Evolutionary conservation across 2,888 invertebrate species (phyloP).

Genomic region (Nemotelus nigrinus): DNA sequence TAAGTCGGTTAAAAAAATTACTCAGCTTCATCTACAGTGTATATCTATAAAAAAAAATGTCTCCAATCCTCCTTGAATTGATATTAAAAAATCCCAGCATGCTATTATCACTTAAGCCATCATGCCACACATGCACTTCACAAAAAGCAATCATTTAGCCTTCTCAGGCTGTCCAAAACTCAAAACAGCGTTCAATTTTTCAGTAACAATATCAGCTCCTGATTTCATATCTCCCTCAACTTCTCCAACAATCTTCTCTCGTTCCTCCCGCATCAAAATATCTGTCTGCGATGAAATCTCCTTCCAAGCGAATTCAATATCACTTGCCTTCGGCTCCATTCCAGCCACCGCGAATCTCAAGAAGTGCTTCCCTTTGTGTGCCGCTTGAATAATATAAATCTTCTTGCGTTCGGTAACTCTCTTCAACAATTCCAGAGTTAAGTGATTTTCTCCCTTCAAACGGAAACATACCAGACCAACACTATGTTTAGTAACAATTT

Average conservation of each 20-base stretch:
- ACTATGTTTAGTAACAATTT: conserved; percentile 76
- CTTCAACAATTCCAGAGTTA: conserved; percentile 77
- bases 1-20: too few relatives aligned
- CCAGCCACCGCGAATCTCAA: conserved; percentile 87
- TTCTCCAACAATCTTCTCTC: neutral
- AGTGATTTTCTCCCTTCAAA: conserved; percentile 76
- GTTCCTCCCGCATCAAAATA: conserved; percentile 69
- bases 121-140: too few relatives aligned
- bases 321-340: conserved; percentile 73
- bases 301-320: conserved; percentile 78
- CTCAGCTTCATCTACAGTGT: too few relatives aligned
- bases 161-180: conserved; percentile 11
- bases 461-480: conserved; percentile 92
- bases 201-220: neutral
- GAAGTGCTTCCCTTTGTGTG: conserved; percentile 73
- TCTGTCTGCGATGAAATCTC: conserved; percentile 73
- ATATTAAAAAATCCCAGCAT: too few relatives aligned
- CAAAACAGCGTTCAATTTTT: conserved; percentile 32
- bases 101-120: too few relatives aligned
- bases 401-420: conserved; percentile 78
- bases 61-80: too few relatives aligned
- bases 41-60: too few relatives aligned
- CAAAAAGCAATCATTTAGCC: conserved; percentile 1
- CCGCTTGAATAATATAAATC: conserved; percentile 84
- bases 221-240: conserved; percentile 5